Evolutionary conservation across 2,888 invertebrate species (phyloP).

Genomic region (Carpatolechia fugitivella): DNA sequence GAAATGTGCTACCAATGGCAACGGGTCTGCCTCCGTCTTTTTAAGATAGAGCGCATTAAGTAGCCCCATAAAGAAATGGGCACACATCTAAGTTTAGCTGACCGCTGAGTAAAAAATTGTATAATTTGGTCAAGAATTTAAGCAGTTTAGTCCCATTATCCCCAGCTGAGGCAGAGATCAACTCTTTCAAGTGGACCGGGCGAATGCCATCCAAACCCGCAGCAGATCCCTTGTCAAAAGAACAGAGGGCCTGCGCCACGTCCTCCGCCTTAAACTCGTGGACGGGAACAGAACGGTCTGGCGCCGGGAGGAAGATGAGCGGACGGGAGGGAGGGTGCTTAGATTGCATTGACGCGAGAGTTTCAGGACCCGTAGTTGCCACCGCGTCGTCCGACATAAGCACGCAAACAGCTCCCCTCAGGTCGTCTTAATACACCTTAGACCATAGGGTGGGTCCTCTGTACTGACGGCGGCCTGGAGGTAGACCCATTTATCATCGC

Average conservation of each 20-base stretch:
- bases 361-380: no score
- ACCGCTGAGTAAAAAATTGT: constrained; percentile 1
- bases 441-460: no score
- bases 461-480: no score
- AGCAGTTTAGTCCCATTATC: background rate
- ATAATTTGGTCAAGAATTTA: background rate
- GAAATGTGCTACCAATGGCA: no score
- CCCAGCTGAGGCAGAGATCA: background rate
- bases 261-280: background rate
- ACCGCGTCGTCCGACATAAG: no score
- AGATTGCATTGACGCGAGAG: no score
- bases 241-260: background rate
- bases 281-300: no score
- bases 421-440: no score
- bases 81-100: background rate
- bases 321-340: no score
- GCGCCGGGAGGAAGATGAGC: no score
- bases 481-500: no score
- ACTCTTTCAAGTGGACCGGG: constrained; percentile 1
- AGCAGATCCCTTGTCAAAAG: constrained; percentile 5
- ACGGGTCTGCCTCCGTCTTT: constrained; percentile 11
- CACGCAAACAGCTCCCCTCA: no score
- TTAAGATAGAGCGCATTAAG: constrained; percentile 3
- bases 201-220: constrained; percentile 2
- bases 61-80: constrained; percentile 2